These are phyloP conservation scores for Synaphobranchus kaupii DNA, from an alignment of 2,797 vertebrate species.

Conservation along the genomic window DNA sequence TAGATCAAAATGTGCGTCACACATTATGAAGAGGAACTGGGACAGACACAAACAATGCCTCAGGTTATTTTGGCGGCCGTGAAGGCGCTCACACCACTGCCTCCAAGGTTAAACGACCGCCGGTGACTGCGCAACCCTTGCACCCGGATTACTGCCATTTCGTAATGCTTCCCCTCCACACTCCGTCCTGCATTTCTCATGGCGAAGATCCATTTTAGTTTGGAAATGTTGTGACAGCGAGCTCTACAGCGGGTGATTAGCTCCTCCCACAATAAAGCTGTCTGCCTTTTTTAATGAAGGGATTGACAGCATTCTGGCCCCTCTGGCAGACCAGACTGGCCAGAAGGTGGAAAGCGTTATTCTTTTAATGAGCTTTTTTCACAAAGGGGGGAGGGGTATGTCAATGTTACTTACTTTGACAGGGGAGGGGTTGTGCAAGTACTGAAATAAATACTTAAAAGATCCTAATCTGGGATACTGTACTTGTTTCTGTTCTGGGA, in stretches of 20 bases:
- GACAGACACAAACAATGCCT: neutral
- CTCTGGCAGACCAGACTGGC: constrained; percentile 50
- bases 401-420: neutral
- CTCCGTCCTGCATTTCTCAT: neutral
- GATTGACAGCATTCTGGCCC: constrained; percentile 57
- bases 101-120: neutral
- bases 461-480: neutral
- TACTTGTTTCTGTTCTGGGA: neutral
- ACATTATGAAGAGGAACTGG: neutral
- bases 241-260: constrained; percentile 57
- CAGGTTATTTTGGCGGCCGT: neutral
- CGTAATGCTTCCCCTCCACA: constrained; percentile 26
- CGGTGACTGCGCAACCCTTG: neutral
- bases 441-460: neutral
- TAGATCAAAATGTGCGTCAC: constrained; percentile 55
- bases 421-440: neutral
- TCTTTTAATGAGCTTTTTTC: neutral
- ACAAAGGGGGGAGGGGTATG: neutral
- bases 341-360: constrained; percentile 25
- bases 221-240: constrained; percentile 43
- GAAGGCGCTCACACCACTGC: neutral
- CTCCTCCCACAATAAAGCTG: constrained; percentile 57
- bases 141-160: constrained; percentile 48
- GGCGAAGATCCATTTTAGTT: neutral
- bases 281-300: constrained; percentile 55